A percentile compares a stretch with the other conserved stretches of the same genome.
Conservation (phyloP, 2,797 vertebrate genomes). For the Pterois miles region DNA sequence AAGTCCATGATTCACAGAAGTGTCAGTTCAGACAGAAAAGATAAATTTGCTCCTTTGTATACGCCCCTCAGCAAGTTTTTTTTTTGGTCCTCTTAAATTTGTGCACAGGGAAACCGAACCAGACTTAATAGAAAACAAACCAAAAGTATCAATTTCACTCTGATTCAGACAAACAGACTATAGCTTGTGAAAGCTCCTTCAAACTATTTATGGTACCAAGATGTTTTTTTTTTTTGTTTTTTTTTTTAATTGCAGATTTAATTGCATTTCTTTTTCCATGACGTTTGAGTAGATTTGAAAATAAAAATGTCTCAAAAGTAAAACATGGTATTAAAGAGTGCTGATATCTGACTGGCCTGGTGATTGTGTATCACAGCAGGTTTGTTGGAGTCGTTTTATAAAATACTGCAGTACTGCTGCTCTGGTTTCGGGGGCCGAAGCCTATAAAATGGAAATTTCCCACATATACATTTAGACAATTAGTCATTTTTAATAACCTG, state of each 20-base stretch:
- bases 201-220: too few species aligned
- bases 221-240: neutral
- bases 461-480: slow-evolving; percentile 46
- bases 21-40: too few species aligned
- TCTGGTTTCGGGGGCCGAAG: neutral
- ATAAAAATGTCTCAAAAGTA: neutral
- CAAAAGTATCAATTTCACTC: too few species aligned
- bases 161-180: too few species aligned
- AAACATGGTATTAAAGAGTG: neutral
- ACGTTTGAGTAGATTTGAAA: neutral
- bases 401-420: neutral
- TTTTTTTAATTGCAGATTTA: too few species aligned
- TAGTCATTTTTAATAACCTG: slow-evolving; percentile 70
- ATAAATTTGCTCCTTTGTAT: too few species aligned
- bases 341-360: neutral
- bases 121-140: too few species aligned
- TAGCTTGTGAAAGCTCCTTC: too few species aligned
- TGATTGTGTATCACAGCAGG: neutral
- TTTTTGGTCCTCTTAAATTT: too few species aligned
- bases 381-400: slow-evolving; percentile 6
- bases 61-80: too few species aligned
- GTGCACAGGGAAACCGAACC: too few species aligned
- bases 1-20: too few species aligned
- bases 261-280: neutral
- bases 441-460: slow-evolving; percentile 35